Percentiles rank a stretch among this genome's conserved stretches.
Evolutionary conservation across 2,888 invertebrate species (phyloP).

Genomic region (Bombylius discolor): DNA sequence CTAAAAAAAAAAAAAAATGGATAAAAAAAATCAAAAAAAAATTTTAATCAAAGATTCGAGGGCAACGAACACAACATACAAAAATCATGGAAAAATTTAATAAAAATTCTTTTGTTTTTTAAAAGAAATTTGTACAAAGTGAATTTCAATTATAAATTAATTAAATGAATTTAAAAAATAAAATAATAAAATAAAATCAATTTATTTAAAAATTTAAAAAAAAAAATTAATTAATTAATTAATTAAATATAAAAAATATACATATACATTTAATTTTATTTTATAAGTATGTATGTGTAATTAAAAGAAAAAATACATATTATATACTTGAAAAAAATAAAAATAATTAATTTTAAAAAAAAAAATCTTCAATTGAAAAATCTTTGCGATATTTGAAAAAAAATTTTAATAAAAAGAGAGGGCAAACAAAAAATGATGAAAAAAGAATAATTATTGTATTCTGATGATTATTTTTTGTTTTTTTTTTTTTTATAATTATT

Average conservation of each 20-base stretch:
- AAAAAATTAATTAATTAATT: background rate
- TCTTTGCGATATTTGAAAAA: no score
- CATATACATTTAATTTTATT: no score
- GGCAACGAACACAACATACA: background rate
- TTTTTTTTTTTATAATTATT: no score
- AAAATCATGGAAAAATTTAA: background rate
- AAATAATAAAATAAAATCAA: background rate
- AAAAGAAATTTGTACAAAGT: background rate
- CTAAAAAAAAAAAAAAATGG: no score
- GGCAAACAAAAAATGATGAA: no score
- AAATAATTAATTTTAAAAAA: background rate
- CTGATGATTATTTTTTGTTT: no score
- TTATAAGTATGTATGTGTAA: background rate
- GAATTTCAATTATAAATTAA: background rate
- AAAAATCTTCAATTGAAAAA: no score
- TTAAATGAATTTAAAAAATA: background rate
- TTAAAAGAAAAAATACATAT: background rate
- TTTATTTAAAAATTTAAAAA: background rate
- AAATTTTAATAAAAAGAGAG: no score
- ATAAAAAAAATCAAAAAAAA: no score
- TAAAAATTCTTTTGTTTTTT: background rate
- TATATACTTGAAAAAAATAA: background rate
- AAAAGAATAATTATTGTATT: no score
- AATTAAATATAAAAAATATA: background rate
- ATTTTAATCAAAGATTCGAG: background rate